Evolutionary conservation across 2,888 invertebrate genomes (phyloP).

Genomic region (Macrosoma leucophasiata): DNA sequence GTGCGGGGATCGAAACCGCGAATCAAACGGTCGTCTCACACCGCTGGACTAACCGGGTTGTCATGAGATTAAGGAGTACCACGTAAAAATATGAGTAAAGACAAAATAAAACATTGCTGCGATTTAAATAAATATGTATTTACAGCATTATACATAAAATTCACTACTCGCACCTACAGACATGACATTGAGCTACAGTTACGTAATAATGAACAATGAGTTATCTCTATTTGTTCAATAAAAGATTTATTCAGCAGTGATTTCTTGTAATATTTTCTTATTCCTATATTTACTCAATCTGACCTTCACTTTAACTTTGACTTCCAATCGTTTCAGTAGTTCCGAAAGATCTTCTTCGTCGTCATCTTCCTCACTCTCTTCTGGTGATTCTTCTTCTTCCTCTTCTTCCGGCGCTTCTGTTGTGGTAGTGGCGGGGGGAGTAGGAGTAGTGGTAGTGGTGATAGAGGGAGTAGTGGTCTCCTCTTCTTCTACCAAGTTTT

Average conservation of each 20-base stretch:
- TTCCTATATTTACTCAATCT: conserved; percentile 45
- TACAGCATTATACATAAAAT: conserved; percentile 5
- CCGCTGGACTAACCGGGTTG: too few relatives aligned
- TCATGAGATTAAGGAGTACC: too few relatives aligned
- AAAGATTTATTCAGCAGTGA: too few relatives aligned
- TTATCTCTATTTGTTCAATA: too few relatives aligned
- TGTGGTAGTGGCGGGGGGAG: conserved; percentile 10
- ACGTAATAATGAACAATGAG: too few relatives aligned
- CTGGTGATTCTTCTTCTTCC: conserved; percentile 25
- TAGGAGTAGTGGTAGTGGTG: conserved; percentile 15
- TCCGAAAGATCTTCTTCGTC: conserved; percentile 42
- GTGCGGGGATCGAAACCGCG: too few relatives aligned
- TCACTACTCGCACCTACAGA: conserved; percentile 11
- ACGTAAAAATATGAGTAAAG: too few relatives aligned
- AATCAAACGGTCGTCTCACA: too few relatives aligned
- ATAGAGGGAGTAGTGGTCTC: conserved; percentile 7
- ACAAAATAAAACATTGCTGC: too few relatives aligned
- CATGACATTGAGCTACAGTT: conserved; percentile 4
- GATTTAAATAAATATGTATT: conserved; percentile 1
- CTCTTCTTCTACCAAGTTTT: conserved; percentile 40
- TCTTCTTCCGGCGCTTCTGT: conserved; percentile 14
- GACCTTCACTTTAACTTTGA: conserved; percentile 59
- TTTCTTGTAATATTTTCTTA: conserved; percentile 28
- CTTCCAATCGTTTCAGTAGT: conserved; percentile 51
- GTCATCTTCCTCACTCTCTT: conserved; percentile 32